Base-by-base conservation (phyloP, 2,797 vertebrate genomes). In the Cryptoblepharus egeriae region DNA sequence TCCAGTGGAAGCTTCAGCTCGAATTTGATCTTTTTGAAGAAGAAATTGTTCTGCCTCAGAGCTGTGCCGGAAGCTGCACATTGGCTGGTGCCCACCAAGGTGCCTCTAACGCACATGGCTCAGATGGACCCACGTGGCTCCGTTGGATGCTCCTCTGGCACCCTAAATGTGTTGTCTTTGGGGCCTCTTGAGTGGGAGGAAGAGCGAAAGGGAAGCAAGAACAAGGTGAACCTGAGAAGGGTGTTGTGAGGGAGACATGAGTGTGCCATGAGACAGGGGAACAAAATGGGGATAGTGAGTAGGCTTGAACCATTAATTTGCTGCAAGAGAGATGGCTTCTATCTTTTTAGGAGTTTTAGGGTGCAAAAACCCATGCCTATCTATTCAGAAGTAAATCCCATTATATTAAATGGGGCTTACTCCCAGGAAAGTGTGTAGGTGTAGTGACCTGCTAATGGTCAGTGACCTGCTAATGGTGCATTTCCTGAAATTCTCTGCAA, bases 181-280 rank as follows among this genome's bases (percentile, higher is more conserved):
- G 26, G 49, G 18, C 28, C 35, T 9, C 26, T 28, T 49, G n/a
- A 61, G 72, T n/a, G 30, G 32, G 49, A 69, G 32, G 28, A 30
- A 42, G 67, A 49, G 24, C n/a, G 18, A 72, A 73, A 39, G 10
- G 39, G 32, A 81, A 84, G 63, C 13, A 15, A 49, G 68, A 64
- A 77, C 58, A 77, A 42, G 68, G 70, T 45, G 76, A 58, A 13
- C 60, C 74, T 65, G n/a, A n/a, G n/a, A n/a, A n/a, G n/a, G n/a
- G n/a, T n/a, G n/a, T n/a, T n/a, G n/a, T 22, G 57, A 70, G 52
- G 49, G 55, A 69, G 74, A 15, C 55, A 26, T 26, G 30, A 42
- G 15, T 61, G 15, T 61, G 55, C 57, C 35, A 12, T 18, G 32
- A 39, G 65, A 26, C 20, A 75, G 35, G 32, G 35, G 42, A 65